A percentile compares a stretch with the other conserved stretches of the same genome.
phyloP scores from a whole-genome alignment of 1,140 invertebrate genomes.

The Manduca sexta region DNA sequence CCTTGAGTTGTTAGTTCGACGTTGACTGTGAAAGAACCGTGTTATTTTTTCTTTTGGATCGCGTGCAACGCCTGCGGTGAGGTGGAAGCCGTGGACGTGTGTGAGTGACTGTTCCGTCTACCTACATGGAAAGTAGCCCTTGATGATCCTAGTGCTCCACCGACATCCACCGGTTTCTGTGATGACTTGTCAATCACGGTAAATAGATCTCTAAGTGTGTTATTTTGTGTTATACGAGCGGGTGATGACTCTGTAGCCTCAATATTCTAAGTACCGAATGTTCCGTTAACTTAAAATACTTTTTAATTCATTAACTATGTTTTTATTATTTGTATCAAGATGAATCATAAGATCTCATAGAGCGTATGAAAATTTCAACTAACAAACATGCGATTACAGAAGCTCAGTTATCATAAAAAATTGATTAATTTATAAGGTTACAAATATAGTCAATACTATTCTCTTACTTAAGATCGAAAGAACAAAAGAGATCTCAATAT shows the following conservation, averaged over 20 bases:
- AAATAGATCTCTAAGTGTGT: slow-evolving; percentile 43
- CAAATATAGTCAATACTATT: too few species aligned
- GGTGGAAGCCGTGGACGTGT: slow-evolving; percentile 53
- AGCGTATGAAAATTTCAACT: not conserved
- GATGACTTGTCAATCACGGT: slow-evolving; percentile 53
- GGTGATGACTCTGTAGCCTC: slow-evolving; percentile 56
- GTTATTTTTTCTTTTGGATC: slow-evolving; percentile 70
- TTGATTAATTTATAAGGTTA: too few species aligned
- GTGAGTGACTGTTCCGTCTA: slow-evolving; percentile 63
- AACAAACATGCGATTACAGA: slow-evolving; percentile 13
- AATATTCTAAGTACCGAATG: slow-evolving; percentile 39
- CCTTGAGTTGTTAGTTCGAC: slow-evolving; percentile 32
- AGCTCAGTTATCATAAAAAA: not conserved
- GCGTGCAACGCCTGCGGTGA: slow-evolving; percentile 57
- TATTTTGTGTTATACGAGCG: slow-evolving; percentile 40
- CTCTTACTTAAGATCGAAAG: too few species aligned
- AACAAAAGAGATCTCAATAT: too few species aligned
- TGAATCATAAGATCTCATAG: not conserved
- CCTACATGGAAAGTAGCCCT: slow-evolving; percentile 54
- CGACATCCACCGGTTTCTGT: slow-evolving; percentile 37
- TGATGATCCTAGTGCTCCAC: slow-evolving; percentile 38
- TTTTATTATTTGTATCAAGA: slow-evolving; percentile 13
- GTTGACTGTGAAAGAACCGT: slow-evolving; percentile 59
- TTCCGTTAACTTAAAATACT: slow-evolving; percentile 36
- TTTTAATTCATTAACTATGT: slow-evolving; percentile 21